Conservation (phyloP, 2,113 vertebrate species). For the Grantiella picta region DNA sequence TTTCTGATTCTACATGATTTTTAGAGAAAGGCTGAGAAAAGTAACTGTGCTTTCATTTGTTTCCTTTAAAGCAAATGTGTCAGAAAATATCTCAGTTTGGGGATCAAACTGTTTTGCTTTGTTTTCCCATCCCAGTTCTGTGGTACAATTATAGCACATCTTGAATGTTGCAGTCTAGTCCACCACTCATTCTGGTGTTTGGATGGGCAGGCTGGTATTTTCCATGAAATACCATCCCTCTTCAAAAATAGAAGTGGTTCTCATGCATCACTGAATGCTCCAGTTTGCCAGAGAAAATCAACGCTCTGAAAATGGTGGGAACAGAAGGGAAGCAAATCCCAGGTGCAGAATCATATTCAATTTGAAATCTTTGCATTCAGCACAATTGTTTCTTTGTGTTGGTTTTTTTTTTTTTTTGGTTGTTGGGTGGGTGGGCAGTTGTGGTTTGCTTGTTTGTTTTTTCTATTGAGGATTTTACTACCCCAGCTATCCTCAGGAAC, state of each 20-base stretch:
- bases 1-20: neutral
- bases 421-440: neutral
- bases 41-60: neutral
- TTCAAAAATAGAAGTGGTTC: neutral
- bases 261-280: neutral
- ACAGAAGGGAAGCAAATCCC: neutral
- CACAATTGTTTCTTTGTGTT: neutral
- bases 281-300: neutral
- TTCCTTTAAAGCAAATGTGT: neutral
- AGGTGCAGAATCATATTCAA: neutral
- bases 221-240: neutral
- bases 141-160: neutral
- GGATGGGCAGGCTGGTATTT: neutral
- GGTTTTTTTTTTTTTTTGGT: neutral
- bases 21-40: neutral
- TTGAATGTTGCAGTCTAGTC: neutral
- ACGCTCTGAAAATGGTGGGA: neutral
- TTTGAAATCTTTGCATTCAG: neutral
- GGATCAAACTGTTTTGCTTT: neutral
- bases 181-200: neutral
- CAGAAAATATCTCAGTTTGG: neutral
- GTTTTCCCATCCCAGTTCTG: neutral
- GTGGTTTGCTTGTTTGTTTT: neutral
- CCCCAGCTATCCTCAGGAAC: neutral
- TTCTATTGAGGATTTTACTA: neutral